phyloP scores from a whole-genome alignment of 2,113 vertebrate species.

The Pelecanoides urinatrix region DNA sequence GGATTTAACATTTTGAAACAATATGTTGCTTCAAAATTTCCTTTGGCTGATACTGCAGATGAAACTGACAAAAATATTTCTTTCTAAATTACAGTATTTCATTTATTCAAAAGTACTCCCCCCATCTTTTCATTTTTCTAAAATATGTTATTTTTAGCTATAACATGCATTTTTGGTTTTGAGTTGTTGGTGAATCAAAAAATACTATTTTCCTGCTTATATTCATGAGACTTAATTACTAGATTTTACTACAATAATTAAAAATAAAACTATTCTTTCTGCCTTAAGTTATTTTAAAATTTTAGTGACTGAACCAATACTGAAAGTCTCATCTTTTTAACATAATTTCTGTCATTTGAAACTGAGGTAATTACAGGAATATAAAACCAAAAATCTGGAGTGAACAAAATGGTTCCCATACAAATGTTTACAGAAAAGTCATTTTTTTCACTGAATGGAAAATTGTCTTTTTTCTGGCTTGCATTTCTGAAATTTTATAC shows the following conservation, averaged over 20 bases:
- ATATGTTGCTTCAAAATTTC: background rate
- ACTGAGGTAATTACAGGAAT: background rate
- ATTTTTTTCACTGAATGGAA: background rate
- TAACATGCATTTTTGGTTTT: background rate
- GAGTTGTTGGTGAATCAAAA: background rate
- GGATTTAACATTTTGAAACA: background rate
- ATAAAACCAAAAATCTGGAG: background rate
- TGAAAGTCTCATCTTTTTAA: background rate
- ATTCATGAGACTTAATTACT: background rate
- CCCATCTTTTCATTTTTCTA: background rate
- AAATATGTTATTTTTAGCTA: background rate
- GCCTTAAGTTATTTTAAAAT: background rate
- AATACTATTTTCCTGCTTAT: background rate
- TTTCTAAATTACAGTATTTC: background rate
- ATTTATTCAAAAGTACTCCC: background rate
- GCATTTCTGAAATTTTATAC: background rate
- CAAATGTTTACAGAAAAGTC: background rate
- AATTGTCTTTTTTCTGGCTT: background rate
- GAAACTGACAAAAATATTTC: fast-evolving
- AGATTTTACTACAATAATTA: background rate
- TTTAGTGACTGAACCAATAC: background rate
- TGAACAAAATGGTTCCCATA: background rate
- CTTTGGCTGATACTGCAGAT: background rate
- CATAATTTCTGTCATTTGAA: background rate
- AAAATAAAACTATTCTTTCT: background rate